Evolutionary conservation across 2,113 vertebrate species (phyloP), one percentile per base, ranked within the genome.

Genomic region (Cnemophilus loriae): DNA sequence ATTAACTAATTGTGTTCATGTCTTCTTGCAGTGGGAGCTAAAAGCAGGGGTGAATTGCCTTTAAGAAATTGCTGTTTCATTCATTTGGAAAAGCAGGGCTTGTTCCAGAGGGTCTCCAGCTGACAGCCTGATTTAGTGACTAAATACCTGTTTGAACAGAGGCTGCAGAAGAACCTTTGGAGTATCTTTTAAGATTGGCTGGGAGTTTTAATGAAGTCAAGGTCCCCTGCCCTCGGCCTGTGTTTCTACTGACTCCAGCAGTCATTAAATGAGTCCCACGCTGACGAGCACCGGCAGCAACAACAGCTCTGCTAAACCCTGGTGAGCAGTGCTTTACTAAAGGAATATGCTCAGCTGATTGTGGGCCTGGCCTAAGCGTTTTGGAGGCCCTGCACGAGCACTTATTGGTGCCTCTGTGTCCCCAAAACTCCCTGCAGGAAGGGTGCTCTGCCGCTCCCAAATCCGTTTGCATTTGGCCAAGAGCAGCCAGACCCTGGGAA

Each of bases 161-260:
- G 84, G 87, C 74, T 84, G 82, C 57, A 82, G 79, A 15, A 37
- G 82, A 92, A 96, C 84, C 96, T 94, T 74, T 64, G 85, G 90
- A 92, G 84, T 64, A 89, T 77, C 57, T 92, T 95, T 93, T 76
- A 53, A 79, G 87, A 92, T 89, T 95, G 90, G 42, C 68, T 39
- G 55, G 63, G 90, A 89, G 75, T 90, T 75, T 97, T 95, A 96
- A 97, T 92, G 95, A 96, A 96, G 86, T 33, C 53, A 10, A 17
- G 6, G 1, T 85, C 23, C 18, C 63, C 41, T 90, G 82, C 39
- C 79, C 94, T 80, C 49, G 79, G 79, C 59, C 53, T 57, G 81
- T 41, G 18, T 47, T 57, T 57, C 83, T 69, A 10, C 53, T 65
- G 88, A 70, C 63, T 84, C 50, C 75, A 73, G 71, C 68, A 92